Conservation (phyloP, 53 echinoderm and acorn worm genomes). For the Astropecten irregularis region DNA sequence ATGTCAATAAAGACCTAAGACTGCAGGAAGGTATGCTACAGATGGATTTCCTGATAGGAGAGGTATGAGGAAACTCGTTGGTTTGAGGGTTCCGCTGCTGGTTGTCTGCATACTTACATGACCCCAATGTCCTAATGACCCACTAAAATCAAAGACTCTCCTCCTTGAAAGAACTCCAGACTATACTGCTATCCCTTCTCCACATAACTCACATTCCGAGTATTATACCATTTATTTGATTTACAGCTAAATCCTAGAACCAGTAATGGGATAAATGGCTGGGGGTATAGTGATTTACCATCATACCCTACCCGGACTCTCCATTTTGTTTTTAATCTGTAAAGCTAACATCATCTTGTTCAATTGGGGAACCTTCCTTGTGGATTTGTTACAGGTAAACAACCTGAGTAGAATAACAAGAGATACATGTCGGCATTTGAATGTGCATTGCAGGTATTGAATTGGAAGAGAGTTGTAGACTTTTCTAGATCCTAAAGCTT, state of each 20-base stretch:
- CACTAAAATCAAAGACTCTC: constrained; percentile 4
- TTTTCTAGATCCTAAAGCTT: neutral
- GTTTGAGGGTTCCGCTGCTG: constrained; percentile 26
- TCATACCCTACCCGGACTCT: neutral
- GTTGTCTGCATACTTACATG: constrained; percentile 16
- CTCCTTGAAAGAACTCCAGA: neutral
- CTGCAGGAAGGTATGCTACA: constrained; percentile 29
- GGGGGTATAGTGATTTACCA: neutral
- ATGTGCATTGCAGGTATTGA: neutral
- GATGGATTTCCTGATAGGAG: constrained; percentile 53
- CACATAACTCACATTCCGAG: constrained; percentile 26
- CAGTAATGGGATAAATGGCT: constrained; percentile 31
- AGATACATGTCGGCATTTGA: neutral
- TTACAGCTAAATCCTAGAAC: constrained; percentile 9
- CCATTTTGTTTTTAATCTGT: constrained; percentile 19
- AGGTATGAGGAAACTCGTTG: constrained; percentile 20
- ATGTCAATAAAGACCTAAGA: neutral
- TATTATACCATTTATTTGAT: constrained; percentile 43
- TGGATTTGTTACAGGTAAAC: constrained; percentile 1
- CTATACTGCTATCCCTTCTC: neutral
- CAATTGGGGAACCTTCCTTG: neutral
- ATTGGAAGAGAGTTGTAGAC: neutral
- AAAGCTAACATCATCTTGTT: constrained; percentile 15
- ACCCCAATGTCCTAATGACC: constrained; percentile 22
- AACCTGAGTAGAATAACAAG: neutral